Evolutionary conservation across 2,888 invertebrate genomes (phyloP), one percentile per base, ranked within the genome.

Genomic region (Drosophila nigricruria): DNA sequence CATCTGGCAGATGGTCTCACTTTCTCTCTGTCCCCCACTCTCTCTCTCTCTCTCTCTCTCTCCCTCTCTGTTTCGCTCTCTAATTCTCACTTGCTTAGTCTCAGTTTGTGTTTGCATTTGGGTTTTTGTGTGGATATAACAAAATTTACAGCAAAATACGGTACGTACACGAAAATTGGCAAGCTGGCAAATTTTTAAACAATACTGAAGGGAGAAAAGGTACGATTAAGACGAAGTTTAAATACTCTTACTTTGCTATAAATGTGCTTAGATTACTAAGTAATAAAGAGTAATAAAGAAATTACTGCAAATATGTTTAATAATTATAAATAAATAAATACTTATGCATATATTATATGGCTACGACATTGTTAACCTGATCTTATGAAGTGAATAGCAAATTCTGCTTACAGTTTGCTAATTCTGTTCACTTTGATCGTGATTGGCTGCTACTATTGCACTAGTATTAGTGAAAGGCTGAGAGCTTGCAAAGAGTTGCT

Each of bases 101-200:
- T 38, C 30, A 50, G 34, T 52, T 36, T 57, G 32, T 67, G 63
- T 74, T 79, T 69, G 68, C 62, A 54, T 70, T 72, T 70, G 34
- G 59, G 38, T 49, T 77, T 77, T 61, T 62, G 58, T 62, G 56
- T 69, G 47, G 40, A 52, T 20, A 42, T 63, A 42, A 57, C 66
- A 27, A 74, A 78, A 79, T 70, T 64, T 64, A 66, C 70, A 63
- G 63, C 66, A 69, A 78, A 74, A 59, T 63, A 57, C 57, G 43
- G 43, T 60, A 68, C 60, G 43, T 50, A 61, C 43, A 73, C 52
- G 71, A 49, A 77, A 72, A 68, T 71, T 76, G 82, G 66, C 77
- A 77, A 82, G 69, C 73, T 70, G 57, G 74, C 70, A 70, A 81
- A 77, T 72, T 88, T 85, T 85, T 70, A 75, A 82, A 77, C 71